phyloP scores from a whole-genome alignment of 64 coral and sea anemone genomes.

The Pachyseris speciosa region DNA sequence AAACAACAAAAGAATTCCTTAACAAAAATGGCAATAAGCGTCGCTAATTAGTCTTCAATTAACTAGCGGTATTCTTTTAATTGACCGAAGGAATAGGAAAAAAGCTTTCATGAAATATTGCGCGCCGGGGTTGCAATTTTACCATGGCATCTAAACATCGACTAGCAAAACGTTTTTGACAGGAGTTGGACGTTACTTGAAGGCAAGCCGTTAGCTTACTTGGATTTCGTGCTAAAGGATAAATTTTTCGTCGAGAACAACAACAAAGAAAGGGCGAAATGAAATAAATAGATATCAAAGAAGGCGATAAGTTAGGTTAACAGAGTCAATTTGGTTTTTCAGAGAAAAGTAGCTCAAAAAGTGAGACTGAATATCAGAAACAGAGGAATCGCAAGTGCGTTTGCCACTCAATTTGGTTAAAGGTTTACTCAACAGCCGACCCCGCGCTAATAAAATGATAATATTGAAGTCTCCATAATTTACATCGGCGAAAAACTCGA shows the following conservation, averaged over 20 bases:
- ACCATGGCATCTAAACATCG: neutral
- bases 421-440: neutral
- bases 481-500: too few relatives aligned
- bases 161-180: neutral
- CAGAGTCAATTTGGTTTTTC: too few relatives aligned
- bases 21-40: neutral
- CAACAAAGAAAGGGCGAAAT: neutral
- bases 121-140: neutral
- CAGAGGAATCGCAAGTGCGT: neutral
- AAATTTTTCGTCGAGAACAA: neutral
- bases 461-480: neutral
- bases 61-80: conserved; percentile 35
- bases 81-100: neutral
- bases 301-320: neutral
- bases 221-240: too few relatives aligned
- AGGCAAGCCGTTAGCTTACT: too few relatives aligned
- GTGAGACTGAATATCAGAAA: neutral
- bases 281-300: conserved; percentile 1
- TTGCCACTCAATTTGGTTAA: neutral
- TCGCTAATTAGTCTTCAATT: neutral
- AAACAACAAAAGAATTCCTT: conserved; percentile 2
- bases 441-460: too few relatives aligned
- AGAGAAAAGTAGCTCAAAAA: too few relatives aligned
- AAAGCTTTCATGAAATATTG: neutral
- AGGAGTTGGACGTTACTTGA: too few relatives aligned